A percentile compares a stretch with the other conserved stretches of the same genome.
Evolutionary conservation across 2,113 vertebrate genomes (phyloP).

Genomic region (Chascanopsetta lugubris): DNA sequence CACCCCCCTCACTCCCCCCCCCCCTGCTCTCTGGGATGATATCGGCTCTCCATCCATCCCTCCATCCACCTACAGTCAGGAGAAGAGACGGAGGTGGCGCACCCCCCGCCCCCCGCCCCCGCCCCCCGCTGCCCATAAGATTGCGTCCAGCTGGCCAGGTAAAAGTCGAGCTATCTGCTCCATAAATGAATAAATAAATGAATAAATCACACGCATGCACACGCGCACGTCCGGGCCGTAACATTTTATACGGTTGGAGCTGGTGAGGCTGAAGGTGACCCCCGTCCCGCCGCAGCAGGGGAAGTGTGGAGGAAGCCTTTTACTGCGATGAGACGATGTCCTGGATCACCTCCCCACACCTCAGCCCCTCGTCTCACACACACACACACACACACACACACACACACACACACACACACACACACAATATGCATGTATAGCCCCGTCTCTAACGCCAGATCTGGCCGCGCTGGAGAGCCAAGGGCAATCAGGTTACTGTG

Average conservation of each 20-base stretch:
- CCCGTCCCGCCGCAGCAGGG: background rate
- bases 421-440: background rate
- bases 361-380: conserved; percentile 33
- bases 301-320: conserved; percentile 60
- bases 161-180: conserved; percentile 23
- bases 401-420: background rate
- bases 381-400: background rate
- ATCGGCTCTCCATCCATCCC: conserved; percentile 51
- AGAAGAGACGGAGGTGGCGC: conserved; percentile 31
- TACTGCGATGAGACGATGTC: conserved; percentile 61
- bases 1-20: conserved; percentile 32
- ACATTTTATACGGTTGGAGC: conserved; percentile 62
- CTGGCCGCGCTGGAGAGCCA: conserved; percentile 5
- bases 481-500: conserved; percentile 31
- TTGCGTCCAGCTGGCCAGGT: conserved; percentile 26
- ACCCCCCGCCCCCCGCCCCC: conserved; percentile 14
- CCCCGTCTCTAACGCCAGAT: background rate
- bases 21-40: conserved; percentile 40
- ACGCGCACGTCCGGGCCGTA: conserved; percentile 22
- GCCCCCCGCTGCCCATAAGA: conserved; percentile 11
- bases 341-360: conserved; percentile 53
- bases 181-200: conserved; percentile 39
- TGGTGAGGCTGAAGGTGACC: conserved; percentile 67
- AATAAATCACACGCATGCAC: conserved; percentile 28
- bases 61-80: conserved; percentile 30